Base-by-base conservation (phyloP, 2,113 vertebrate species). In the Clarias batrachus region DNA sequence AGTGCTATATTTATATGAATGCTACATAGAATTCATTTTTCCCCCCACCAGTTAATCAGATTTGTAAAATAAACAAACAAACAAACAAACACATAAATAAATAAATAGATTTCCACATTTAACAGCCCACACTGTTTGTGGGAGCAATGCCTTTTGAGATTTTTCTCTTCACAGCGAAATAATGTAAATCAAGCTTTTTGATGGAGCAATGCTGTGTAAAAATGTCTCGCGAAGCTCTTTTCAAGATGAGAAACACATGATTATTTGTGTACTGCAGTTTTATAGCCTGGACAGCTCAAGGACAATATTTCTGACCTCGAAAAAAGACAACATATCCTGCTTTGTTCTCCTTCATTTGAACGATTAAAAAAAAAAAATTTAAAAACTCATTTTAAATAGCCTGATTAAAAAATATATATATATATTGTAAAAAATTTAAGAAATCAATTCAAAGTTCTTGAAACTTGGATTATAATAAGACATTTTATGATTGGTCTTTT, bases 231-330 rank as follows among this genome's bases (percentile, higher is more conserved):
- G 76, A 76, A 48, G 56, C 63, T 74, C 25, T 78, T 27, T 87
- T 87, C n/a, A 79, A 56, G 27, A 82, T 80, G 33, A 37, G 71
- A 68, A 56, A 54, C 19, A 56, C 54, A 23, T 56, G 56, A 27
- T 59, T 73, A 63, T 65, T 77, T 65, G 59, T 78, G 30, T 65
- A 19, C 8, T 57, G 8, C 65, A 33, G 56, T 87, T 85, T 56
- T 54, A 68, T 68, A 83, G 25, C 79, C 33, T 92, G 93, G 92
- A 89, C 91, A 90, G 87, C 88, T 88, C 93, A 94, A 94, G 93
- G 93, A 93, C 93, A 93, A 93, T 93, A 85, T 77, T 86, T 84
- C 86, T 86, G 91, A 91, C 93, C 91, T 94, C 91, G 90, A 93
- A 90, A 90, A 33, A 92, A 89, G 88, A 89, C 92, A 57, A 80